Percentiles rank a stretch among this genome's conserved stretches.
phyloP scores from a whole-genome alignment of 2,797 vertebrate genomes.

The Passerculus sandwichensis region DNA sequence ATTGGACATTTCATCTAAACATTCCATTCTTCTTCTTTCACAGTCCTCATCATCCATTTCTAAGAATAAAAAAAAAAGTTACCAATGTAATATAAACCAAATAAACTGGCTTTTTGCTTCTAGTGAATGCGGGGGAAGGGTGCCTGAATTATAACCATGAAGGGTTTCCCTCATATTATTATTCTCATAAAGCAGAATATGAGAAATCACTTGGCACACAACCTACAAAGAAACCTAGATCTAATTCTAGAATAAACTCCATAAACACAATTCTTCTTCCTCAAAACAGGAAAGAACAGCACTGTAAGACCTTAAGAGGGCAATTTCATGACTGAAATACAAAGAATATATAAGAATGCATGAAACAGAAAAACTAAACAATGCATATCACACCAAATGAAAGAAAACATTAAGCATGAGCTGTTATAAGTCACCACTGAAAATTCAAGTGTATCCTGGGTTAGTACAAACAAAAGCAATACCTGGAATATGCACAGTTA shows the following conservation, averaged over 20 bases:
- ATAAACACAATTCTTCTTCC: neutral
- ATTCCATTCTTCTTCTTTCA: constrained; percentile 97
- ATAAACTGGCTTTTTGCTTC: neutral
- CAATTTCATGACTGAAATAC: neutral
- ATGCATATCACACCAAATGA: neutral
- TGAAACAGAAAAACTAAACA: neutral
- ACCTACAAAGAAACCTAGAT: neutral
- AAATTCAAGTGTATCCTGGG: neutral
- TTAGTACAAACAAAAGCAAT: neutral
- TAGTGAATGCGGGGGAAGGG: neutral
- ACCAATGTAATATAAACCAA: neutral
- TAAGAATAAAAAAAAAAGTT: constrained; percentile 65
- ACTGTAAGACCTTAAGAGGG: neutral
- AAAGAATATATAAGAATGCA: neutral
- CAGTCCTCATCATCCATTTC: constrained; percentile 99
- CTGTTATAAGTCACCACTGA: neutral
- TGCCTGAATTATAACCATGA: neutral
- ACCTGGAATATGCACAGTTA: neutral
- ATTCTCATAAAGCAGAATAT: neutral
- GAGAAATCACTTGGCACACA: neutral
- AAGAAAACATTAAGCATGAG: neutral
- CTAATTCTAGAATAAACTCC: neutral
- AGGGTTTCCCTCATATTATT: neutral
- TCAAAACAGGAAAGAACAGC: neutral
- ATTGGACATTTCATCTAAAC: constrained; percentile 98